Base-by-base conservation (phyloP, 2,888 invertebrate species). In the Holacanthella duospinosa region DNA sequence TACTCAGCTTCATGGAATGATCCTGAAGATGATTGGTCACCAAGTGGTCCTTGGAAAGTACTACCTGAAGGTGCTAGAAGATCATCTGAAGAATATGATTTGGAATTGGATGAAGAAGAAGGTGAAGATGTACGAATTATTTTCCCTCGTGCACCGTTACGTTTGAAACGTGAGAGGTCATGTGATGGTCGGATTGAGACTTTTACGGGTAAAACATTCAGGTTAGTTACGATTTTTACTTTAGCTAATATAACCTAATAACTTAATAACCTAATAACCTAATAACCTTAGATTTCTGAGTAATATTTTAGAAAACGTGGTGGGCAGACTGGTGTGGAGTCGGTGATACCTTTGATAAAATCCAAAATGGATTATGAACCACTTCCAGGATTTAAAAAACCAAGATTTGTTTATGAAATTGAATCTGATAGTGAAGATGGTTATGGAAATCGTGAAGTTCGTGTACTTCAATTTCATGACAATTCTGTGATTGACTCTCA, bases 371-470 rank as follows among this genome's bases (percentile, higher is more conserved):
- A 66, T 59, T 27, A 29, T 1, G 60, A 62, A 2, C 62, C 66
- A 1, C 53, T 66, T 56, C 60, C 64, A 1, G 66, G 66, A 28
- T 29, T 64, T n/a, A 36, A 26, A 1, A 44, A 61, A 4, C 66
- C 66, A 16, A 24, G 66, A 16, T 66, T 56, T 26, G 54, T 66
- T 9, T 66, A 61, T 59, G 55, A 64, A 57, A 61, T 61, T 1
- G 64, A 62, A 44, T 62, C 62, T 3, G 66, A 66, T 24, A 54
- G 54, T 2, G 62, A 61, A 28, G 29, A 21, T 21, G 21, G 21
- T 1, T n/a, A 25, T 1, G 16, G 12, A 16, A 27, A 44, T 28
- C 58, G 66, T 24, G 6, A 56, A 26, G 61, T 66, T 29, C 54
- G 61, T 24, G 60, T 64, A 9, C 19, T 60, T 2, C 43, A 64